Evolutionary conservation across 2,888 invertebrate genomes (phyloP).

Genomic region (Ormyrus rosae): DNA sequence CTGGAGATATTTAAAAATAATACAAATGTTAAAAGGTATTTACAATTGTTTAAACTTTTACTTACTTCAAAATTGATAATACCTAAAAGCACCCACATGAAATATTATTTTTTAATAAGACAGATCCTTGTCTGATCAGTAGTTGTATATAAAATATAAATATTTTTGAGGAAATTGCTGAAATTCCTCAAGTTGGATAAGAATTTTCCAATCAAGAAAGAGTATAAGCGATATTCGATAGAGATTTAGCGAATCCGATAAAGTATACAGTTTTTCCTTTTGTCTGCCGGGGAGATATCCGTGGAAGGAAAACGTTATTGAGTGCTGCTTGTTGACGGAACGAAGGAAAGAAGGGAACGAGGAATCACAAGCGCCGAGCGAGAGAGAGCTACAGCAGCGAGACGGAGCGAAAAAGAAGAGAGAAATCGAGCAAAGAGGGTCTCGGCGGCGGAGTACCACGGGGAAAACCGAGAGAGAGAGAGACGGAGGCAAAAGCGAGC

Average conservation of each 20-base stretch:
- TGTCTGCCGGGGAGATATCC: slow-evolving; percentile 51
- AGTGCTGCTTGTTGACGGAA: slow-evolving; percentile 64
- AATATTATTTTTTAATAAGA: too few species aligned
- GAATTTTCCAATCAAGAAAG: slow-evolving; percentile 39
- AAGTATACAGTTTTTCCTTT: slow-evolving; percentile 54
- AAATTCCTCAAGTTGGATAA: background rate
- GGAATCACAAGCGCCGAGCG: slow-evolving; percentile 6
- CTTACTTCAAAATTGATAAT: too few species aligned
- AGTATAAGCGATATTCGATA: slow-evolving; percentile 53
- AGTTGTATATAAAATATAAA: too few species aligned
- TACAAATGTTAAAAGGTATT: too few species aligned
- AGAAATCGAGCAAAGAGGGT: slow-evolving; percentile 54
- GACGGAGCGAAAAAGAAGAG: slow-evolving; percentile 19
- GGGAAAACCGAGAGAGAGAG: slow-evolving; percentile 47
- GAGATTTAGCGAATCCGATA: slow-evolving; percentile 55
- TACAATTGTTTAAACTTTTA: too few species aligned
- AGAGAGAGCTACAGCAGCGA: slow-evolving; percentile 15
- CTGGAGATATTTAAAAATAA: too few species aligned
- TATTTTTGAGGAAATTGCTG: too few species aligned
- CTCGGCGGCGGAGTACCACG: slow-evolving; percentile 12
- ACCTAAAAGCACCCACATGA: too few species aligned
- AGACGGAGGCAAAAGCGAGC: slow-evolving; percentile 56
- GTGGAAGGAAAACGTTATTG: slow-evolving; percentile 71
- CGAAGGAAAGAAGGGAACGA: slow-evolving; percentile 50
- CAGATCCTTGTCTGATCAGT: too few species aligned